These are phyloP conservation scores for Mechanitis messenoides DNA, from an alignment of 2,888 invertebrate species.

Conservation along the genomic window DNA sequence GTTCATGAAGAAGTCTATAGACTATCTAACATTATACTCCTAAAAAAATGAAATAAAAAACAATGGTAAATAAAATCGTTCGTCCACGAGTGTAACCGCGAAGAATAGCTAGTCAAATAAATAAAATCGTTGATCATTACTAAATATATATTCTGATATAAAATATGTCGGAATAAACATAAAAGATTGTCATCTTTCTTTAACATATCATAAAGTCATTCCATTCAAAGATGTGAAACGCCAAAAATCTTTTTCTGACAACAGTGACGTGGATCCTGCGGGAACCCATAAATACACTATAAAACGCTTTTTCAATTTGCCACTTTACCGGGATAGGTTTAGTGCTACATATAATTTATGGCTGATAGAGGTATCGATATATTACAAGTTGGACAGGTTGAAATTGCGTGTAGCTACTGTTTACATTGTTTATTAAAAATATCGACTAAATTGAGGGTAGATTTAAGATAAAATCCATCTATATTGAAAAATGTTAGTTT, in stretches of 20 bases:
- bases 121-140: too few relatives aligned
- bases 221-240: constrained; percentile 3
- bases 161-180: not conserved
- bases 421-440: constrained; percentile 6
- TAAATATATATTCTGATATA: too few relatives aligned
- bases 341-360: constrained; percentile 37
- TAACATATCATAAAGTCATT: constrained; percentile 5
- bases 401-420: constrained; percentile 9
- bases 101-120: too few relatives aligned
- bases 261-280: constrained; percentile 39
- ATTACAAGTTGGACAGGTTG: constrained; percentile 10
- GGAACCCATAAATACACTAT: constrained; percentile 52
- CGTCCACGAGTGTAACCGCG: too few relatives aligned
- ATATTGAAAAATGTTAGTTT: not conserved
- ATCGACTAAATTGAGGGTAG: not conserved
- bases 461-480: not conserved
- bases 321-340: constrained; percentile 38
- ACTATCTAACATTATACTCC: too few relatives aligned
- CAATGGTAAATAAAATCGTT: too few relatives aligned
- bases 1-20: too few relatives aligned
- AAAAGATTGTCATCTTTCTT: constrained; percentile 3
- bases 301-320: constrained; percentile 62
- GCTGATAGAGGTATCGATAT: constrained; percentile 20
- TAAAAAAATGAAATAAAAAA: too few relatives aligned
- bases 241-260: constrained; percentile 39